These are phyloP conservation scores for Synanthedon tipuliformis DNA, from an alignment of 2,888 invertebrate species.

Conservation along the genomic window DNA sequence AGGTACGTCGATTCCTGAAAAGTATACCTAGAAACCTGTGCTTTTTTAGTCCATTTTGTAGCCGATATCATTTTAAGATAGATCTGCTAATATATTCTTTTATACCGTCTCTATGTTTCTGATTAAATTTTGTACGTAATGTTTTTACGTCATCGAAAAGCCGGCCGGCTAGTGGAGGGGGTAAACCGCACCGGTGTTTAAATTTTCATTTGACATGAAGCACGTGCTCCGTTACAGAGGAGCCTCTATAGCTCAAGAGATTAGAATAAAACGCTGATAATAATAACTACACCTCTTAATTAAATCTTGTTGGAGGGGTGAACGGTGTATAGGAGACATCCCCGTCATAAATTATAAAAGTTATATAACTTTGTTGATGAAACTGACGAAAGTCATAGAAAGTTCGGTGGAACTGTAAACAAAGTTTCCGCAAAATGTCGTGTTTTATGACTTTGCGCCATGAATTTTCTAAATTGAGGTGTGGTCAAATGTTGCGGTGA, in stretches of 20 bases:
- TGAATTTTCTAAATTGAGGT: neutral
- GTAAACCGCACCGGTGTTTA: conserved; percentile 22
- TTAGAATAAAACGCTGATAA: neutral
- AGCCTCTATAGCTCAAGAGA: neutral
- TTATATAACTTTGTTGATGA: conserved; percentile 9
- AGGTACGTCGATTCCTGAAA: too few relatives aligned
- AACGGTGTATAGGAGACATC: neutral
- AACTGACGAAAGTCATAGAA: neutral
- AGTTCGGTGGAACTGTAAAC: neutral
- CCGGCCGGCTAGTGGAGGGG: conserved; percentile 21
- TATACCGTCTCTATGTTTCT: too few relatives aligned
- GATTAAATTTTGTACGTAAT: too few relatives aligned
- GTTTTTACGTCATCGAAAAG: conserved; percentile 6
- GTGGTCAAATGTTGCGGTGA: neutral
- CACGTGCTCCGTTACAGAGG: conserved; percentile 23
- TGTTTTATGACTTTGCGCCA: neutral
- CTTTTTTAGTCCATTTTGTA: too few relatives aligned
- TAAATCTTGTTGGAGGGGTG: neutral
- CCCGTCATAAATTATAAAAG: conserved; percentile 3
- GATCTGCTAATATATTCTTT: too few relatives aligned
- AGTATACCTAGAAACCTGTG: too few relatives aligned
- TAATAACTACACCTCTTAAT: neutral
- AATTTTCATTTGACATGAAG: conserved; percentile 20
- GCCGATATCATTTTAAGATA: too few relatives aligned
- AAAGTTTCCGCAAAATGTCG: neutral